Conservation (phyloP, 2,113 vertebrate genomes). For the Mustelus asterias region DNA sequence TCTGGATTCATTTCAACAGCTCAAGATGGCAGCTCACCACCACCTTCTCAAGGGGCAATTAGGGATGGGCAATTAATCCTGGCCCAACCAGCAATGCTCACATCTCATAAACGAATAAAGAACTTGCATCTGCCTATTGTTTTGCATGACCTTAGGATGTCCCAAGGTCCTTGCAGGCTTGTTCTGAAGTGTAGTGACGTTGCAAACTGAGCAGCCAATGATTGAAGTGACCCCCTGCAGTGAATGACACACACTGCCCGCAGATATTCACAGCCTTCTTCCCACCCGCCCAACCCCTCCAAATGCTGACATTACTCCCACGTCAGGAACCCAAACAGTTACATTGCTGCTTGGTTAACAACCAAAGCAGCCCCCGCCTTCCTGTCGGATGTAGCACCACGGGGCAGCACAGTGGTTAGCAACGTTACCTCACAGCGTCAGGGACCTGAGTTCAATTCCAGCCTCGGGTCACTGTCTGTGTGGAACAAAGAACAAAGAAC, state of each 20-base stretch:
- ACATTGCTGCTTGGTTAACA: not conserved
- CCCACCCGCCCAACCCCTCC: not conserved
- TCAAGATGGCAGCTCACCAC: not conserved
- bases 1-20: too few relatives aligned
- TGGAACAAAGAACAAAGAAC: too few relatives aligned
- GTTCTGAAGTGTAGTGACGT: not conserved
- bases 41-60: not conserved
- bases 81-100: too few relatives aligned
- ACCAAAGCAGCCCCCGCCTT: too few relatives aligned
- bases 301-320: not conserved
- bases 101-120: not conserved
- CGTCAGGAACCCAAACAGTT: not conserved
- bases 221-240: not conserved
- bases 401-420: too few relatives aligned
- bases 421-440: too few relatives aligned
- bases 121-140: not conserved
- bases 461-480: too few relatives aligned
- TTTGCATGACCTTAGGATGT: too few relatives aligned
- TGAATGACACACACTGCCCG: too few relatives aligned
- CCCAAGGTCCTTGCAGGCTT: not conserved
- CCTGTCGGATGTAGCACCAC: too few relatives aligned
- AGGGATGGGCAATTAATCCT: not conserved
- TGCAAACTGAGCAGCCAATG: not conserved
- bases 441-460: too few relatives aligned
- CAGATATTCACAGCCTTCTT: not conserved